Percentiles rank a stretch among this genome's conserved stretches.
phyloP scores from a whole-genome alignment of 2,888 invertebrate genomes.

The Syritta pipiens region DNA sequence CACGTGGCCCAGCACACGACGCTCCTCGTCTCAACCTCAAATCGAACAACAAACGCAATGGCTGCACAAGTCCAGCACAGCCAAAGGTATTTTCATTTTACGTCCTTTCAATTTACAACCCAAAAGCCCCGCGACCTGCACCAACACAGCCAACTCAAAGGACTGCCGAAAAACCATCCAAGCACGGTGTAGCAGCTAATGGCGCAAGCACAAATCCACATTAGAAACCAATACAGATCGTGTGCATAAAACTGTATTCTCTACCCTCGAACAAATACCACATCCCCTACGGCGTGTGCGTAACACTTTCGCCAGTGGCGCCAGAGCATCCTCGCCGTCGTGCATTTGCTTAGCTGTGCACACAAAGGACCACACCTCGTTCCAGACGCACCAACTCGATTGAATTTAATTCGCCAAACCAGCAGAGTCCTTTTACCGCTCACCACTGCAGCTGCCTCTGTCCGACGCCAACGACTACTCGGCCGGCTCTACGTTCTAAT shows the following conservation, averaged over 20 bases:
- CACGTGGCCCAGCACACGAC: too few species aligned
- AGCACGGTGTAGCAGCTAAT: slow-evolving; percentile 7
- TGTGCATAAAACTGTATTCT: slow-evolving; percentile 40
- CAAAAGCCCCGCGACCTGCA: slow-evolving; percentile 4
- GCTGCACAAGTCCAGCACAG: too few species aligned
- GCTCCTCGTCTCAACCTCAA: too few species aligned
- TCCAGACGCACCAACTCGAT: slow-evolving; percentile 33
- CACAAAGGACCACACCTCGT: slow-evolving; percentile 11
- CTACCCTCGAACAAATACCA: slow-evolving; percentile 35
- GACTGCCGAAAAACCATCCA: slow-evolving; percentile 14
- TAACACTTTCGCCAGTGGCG: slow-evolving; percentile 1
- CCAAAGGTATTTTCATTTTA: slow-evolving; percentile 29
- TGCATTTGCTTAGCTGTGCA: slow-evolving; percentile 5
- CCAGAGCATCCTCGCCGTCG: background rate
- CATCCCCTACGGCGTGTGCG: background rate
- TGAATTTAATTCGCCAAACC: slow-evolving; percentile 39
- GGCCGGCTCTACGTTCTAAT: too few species aligned
- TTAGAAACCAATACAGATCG: slow-evolving; percentile 45
- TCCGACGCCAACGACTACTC: background rate
- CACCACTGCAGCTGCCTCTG: background rate
- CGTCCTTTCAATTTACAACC: slow-evolving; percentile 27
- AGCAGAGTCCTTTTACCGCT: background rate
- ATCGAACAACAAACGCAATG: too few species aligned
- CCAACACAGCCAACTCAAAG: background rate
- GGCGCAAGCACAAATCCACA: slow-evolving; percentile 6